Base-by-base conservation (phyloP, 2,113 vertebrate genomes). In the Poicephalus meyeri region DNA sequence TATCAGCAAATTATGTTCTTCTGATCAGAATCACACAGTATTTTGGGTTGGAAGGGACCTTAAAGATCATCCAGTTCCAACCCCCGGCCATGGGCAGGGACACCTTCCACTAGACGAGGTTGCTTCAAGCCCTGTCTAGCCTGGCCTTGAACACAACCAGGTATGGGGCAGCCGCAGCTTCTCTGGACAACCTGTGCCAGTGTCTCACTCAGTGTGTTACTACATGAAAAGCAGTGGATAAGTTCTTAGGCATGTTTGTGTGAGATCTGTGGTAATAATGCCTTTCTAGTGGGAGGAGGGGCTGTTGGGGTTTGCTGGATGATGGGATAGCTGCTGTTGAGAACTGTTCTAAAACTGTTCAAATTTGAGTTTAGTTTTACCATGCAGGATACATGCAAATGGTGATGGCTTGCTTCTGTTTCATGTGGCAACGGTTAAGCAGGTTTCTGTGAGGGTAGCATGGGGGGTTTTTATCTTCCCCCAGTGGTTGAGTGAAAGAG, bases 321-420 rank as follows among this genome's bases (percentile, higher is more conserved):
- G 17, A 35, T 74, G n/a, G 49, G 4, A 20, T 46, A 35, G 35
- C 35, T 42, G 53, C n/a, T 13, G 4, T 13, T 21, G 4, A 29
- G 53, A 70, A 16, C 8, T 35, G 2, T 58, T 72, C 28, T 55
- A 68, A 52, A 24, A 52, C 12, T 5, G 3, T 61, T 91, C 10
- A 20, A 37, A 35, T 64, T 28, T 44, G 17, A 25, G 3, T 80
- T 66, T 28, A 60, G 11, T 72, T 83, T 42, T 69, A 64, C 20
- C 0, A 0, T 18, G 4, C 16, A 72, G 63, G n/a, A 29, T 81
- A 53, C 12, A 8, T 66, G 28, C 8, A 13, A 44, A 25, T 9
- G 4, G 14, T 16, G 20, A 16, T 68, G 7, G 8, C 89, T 66
- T 61, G 21, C 20, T 68, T 55, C 19, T 77, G 28, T 63, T 96